Evolutionary conservation across 2,113 vertebrate species (phyloP).

Genomic region (Oncorhynchus clarkii): DNA sequence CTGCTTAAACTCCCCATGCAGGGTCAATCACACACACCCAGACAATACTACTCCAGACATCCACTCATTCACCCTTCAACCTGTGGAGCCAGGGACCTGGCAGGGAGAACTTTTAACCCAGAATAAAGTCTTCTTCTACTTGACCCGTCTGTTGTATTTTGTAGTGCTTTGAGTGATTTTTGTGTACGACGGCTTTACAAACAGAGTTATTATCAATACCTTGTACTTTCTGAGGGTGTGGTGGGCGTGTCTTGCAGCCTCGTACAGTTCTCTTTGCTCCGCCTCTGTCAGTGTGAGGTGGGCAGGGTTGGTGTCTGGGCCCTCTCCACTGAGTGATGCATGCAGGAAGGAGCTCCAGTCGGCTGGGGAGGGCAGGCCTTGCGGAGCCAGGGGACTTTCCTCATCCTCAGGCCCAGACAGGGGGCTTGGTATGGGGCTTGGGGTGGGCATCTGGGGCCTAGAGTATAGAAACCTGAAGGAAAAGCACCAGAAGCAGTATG

Average conservation of each 20-base stretch:
- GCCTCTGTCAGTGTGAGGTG: constrained; percentile 92
- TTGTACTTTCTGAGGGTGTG: constrained; percentile 95
- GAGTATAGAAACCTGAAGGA: constrained; percentile 82
- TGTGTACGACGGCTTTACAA: too few relatives aligned
- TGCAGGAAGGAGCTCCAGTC: constrained; percentile 94
- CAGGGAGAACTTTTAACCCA: too few relatives aligned
- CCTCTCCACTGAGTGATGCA: constrained; percentile 88
- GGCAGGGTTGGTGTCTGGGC: constrained; percentile 82
- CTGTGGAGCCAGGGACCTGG: too few relatives aligned
- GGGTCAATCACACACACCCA: too few relatives aligned
- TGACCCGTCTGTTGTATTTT: too few relatives aligned
- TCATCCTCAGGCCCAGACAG: constrained; percentile 68
- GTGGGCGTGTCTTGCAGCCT: constrained; percentile 91
- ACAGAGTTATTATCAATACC: constrained; percentile 59
- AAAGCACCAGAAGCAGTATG: neutral
- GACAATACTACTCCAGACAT: too few relatives aligned
- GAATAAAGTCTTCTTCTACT: too few relatives aligned
- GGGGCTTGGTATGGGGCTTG: constrained; percentile 77
- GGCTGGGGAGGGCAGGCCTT: constrained; percentile 80
- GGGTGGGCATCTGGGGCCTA: constrained; percentile 68
- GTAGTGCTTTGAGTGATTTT: too few relatives aligned
- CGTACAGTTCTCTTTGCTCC: constrained; percentile 91
- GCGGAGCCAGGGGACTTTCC: constrained; percentile 84
- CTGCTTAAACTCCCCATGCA: too few relatives aligned
- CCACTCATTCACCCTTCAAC: too few relatives aligned